Conservation (phyloP, 1,140 invertebrate genomes). For the Zaprionus camerounensis region DNA sequence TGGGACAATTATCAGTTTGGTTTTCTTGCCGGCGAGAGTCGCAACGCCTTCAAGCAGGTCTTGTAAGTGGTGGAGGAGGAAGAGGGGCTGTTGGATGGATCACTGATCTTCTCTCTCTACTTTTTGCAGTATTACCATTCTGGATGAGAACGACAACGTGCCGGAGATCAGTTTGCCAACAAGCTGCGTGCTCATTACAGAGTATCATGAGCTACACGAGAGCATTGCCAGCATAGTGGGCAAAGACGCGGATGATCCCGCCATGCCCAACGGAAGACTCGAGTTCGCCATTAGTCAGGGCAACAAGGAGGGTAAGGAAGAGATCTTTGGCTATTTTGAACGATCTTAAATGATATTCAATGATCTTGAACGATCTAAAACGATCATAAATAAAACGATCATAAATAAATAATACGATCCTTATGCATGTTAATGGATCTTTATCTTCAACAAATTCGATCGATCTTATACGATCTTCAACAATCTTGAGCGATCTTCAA, state of each 20-base stretch:
- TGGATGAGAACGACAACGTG: conserved; percentile 94
- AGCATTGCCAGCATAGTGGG: conserved; percentile 90
- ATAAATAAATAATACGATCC: too few relatives aligned
- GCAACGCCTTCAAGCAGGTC: conserved; percentile 96
- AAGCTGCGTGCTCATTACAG: conserved; percentile 91
- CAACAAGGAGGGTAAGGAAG: conserved; percentile 89
- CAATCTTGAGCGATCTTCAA: background rate
- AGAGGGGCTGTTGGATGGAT: background rate
- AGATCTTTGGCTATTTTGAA: background rate
- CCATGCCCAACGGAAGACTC: conserved; percentile 91
- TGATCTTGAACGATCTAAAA: background rate
- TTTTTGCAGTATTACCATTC: conserved; percentile 85
- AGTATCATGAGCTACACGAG: conserved; percentile 94
- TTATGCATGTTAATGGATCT: too few relatives aligned
- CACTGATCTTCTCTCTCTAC: background rate
- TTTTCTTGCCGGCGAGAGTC: conserved; percentile 93
- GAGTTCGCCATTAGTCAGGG: conserved; percentile 90
- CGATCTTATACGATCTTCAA: background rate
- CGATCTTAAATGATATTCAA: background rate
- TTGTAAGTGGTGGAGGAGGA: conserved; percentile 86
- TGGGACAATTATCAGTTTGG: conserved; percentile 98
- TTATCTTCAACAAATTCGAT: too few relatives aligned
- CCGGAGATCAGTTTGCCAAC: conserved; percentile 88
- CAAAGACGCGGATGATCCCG: conserved; percentile 92
- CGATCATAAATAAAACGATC: too few relatives aligned